phyloP scores from a whole-genome alignment of 2,797 vertebrate species.

The Kryptopterus vitreolus region DNA sequence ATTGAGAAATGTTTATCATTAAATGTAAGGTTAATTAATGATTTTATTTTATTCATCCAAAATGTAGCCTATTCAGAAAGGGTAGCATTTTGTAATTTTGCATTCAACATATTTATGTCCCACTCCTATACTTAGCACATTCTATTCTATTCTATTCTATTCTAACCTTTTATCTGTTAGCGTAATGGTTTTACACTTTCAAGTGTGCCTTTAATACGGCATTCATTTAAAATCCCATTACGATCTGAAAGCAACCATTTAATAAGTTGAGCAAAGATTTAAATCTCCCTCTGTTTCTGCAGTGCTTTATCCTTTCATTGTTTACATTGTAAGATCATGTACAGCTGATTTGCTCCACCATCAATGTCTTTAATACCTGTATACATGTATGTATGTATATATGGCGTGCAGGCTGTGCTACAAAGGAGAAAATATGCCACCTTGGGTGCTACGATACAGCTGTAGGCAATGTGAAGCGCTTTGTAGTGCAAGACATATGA shows the following conservation, averaged over 20 bases:
- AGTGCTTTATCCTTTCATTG: not conserved
- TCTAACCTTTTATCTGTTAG: not conserved
- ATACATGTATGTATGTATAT: not conserved
- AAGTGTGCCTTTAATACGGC: not conserved
- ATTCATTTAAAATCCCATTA: not conserved
- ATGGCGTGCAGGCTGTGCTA: not conserved
- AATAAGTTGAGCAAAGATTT: constrained; percentile 12
- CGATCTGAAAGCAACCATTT: not conserved
- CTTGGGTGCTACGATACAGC: not conserved
- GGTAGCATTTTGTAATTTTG: not conserved
- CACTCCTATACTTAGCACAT: not conserved
- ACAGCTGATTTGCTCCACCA: not conserved
- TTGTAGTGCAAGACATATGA: not conserved
- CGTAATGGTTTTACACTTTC: not conserved
- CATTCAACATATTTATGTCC: not conserved
- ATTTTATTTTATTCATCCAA: not conserved
- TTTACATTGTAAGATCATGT: not conserved
- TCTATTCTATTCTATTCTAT: not conserved
- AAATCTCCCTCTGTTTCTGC: not conserved
- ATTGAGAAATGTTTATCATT: not conserved
- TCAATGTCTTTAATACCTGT: not conserved
- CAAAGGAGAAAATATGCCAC: not conserved
- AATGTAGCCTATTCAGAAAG: not conserved
- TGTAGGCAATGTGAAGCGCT: not conserved
- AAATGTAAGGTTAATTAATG: not conserved